phyloP scores from a whole-genome alignment of 2,797 vertebrate species.

The Brachyalestes nurse region DNA sequence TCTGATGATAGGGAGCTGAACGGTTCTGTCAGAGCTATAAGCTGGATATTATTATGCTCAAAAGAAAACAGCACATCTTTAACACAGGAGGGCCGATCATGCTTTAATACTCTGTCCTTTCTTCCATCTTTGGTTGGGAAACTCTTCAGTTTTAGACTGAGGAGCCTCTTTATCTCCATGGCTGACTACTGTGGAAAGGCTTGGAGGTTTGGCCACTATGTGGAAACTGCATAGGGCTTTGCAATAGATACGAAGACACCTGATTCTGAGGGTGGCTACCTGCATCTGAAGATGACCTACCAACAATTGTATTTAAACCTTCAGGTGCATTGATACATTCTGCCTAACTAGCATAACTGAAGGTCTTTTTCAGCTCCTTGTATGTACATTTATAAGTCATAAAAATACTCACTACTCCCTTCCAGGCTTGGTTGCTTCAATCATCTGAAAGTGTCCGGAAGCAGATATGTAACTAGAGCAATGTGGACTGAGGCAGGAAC shows the following conservation, averaged over 20 bases:
- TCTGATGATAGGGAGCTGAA: constrained; percentile 2
- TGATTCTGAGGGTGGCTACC: not conserved
- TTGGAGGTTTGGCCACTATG: constrained; percentile 4
- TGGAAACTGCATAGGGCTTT: constrained; percentile 14
- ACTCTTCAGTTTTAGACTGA: constrained; percentile 22
- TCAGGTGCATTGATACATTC: not conserved
- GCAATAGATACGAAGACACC: not conserved
- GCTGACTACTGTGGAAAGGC: constrained; percentile 18
- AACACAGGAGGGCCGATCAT: not conserved
- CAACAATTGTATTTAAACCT: not conserved
- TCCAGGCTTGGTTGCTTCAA: not conserved
- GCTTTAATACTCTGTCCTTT: constrained; percentile 22
- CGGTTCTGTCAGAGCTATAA: constrained; percentile 3
- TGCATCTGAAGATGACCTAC: not conserved
- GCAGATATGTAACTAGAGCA: not conserved
- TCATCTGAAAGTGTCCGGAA: constrained; percentile 7
- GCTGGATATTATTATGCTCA: not conserved
- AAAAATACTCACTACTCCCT: not conserved
- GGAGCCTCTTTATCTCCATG: constrained; percentile 17
- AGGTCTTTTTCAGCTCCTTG: not conserved
- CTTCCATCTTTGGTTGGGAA: constrained; percentile 51
- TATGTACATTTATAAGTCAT: constrained; percentile 10
- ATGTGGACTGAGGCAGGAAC: constrained; percentile 14
- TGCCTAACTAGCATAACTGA: not conserved
- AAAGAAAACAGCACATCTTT: not conserved